Conservation (phyloP, 1,140 invertebrate species). For the Papilio aristodemus region DNA sequence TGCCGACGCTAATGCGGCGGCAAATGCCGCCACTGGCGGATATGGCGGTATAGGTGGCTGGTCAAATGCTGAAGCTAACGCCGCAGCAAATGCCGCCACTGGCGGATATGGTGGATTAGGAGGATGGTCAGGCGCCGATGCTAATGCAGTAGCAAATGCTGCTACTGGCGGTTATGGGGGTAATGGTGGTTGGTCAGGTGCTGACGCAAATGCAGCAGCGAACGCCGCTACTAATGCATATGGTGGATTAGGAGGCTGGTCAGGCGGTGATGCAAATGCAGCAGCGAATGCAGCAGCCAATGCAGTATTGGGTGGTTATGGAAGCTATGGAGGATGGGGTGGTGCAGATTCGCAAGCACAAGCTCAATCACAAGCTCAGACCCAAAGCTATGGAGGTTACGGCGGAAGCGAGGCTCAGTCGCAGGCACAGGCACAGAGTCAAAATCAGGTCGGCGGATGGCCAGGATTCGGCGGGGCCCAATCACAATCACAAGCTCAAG, state of each 20-base stretch:
- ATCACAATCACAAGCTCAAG: constrained; percentile 8
- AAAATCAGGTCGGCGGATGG: constrained; percentile 10
- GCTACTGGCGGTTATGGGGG: constrained; percentile 20
- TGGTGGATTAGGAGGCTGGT: constrained; percentile 29
- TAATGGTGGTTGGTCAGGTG: constrained; percentile 11
- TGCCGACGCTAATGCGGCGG: constrained; percentile 20
- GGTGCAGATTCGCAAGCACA: constrained; percentile 31
- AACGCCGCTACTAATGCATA: constrained; percentile 14
- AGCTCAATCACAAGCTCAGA: constrained; percentile 17
- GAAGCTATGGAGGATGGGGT: constrained; percentile 8
- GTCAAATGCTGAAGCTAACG: constrained; percentile 28
- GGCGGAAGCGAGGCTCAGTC: constrained; percentile 8
- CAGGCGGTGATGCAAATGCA: constrained; percentile 23
- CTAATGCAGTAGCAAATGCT: constrained; percentile 24
- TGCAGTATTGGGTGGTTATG: constrained; percentile 3
- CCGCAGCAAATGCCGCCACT: constrained; percentile 21
- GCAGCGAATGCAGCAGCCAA: constrained; percentile 15
- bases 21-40: constrained; percentile 16
- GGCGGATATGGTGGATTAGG: constrained; percentile 20
- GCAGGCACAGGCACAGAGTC: constrained; percentile 13
- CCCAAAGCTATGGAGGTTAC: background rate
- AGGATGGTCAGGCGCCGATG: constrained; percentile 36
- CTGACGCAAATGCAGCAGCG: constrained; percentile 17
- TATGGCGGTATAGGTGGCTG: constrained; percentile 23
- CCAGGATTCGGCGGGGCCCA: constrained; percentile 3